A percentile compares a stretch with the other conserved stretches of the same genome.
phyloP scores from a whole-genome alignment of 2,888 invertebrate species.

The Drosophila mettleri region DNA sequence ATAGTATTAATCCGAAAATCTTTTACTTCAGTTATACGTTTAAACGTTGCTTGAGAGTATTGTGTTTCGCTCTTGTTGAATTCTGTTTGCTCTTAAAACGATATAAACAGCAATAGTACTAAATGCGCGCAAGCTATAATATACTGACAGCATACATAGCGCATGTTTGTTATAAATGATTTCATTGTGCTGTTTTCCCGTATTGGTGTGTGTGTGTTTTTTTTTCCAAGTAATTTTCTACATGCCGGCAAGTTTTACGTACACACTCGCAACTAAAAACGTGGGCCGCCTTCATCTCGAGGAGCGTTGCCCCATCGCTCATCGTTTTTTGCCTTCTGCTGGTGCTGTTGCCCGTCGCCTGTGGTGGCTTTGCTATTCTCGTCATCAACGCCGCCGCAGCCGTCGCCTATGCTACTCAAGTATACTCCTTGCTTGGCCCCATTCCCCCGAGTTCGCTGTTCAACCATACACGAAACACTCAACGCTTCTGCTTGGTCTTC shows the following conservation, averaged over 20 bases:
- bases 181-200: constrained; percentile 70
- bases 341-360: constrained; percentile 37
- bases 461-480: constrained; percentile 52
- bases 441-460: constrained; percentile 28
- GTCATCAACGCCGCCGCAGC: constrained; percentile 62
- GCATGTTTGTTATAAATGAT: constrained; percentile 69
- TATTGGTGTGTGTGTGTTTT: constrained; percentile 56
- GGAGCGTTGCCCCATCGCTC: constrained; percentile 59
- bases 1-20: not conserved
- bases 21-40: not conserved
- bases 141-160: not conserved
- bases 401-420: constrained; percentile 63
- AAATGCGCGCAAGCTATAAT: constrained; percentile 5
- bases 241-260: constrained; percentile 52
- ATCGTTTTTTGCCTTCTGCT: constrained; percentile 53
- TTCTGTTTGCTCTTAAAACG: constrained; percentile 2
- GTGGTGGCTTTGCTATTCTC: constrained; percentile 72
- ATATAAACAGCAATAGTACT: constrained; percentile 10
- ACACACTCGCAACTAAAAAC: constrained; percentile 37
- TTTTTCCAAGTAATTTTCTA: constrained; percentile 75
- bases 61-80: not conserved
- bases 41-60: not conserved
- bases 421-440: constrained; percentile 43
- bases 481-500: constrained; percentile 43
- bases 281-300: constrained; percentile 58